Evolutionary conservation across 2,797 vertebrate genomes (phyloP).

Genomic region (Malurus splendens): DNA sequence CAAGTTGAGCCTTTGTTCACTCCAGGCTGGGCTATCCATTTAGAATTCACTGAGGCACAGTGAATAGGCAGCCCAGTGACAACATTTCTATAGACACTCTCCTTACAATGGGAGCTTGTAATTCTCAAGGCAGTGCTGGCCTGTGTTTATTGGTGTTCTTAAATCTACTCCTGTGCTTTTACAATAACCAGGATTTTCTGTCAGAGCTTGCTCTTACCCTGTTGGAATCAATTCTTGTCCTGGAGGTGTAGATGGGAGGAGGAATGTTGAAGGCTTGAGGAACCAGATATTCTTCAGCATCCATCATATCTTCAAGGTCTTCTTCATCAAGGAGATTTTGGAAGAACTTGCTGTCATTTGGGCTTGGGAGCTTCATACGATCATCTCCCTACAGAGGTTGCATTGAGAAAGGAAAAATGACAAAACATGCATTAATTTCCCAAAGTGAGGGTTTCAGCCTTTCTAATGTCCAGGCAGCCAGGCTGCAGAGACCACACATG

Average conservation of each 20-base stretch:
- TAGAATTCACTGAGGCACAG: neutral
- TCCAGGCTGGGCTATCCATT: neutral
- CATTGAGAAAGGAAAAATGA: neutral
- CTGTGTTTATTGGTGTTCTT: neutral
- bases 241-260: conserved; percentile 78
- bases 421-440: neutral
- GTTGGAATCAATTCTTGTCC: conserved; percentile 87
- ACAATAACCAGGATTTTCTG: neutral
- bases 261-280: conserved; percentile 87
- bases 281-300: conserved; percentile 94
- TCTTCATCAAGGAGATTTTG: conserved; percentile 95
- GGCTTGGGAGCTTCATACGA: conserved; percentile 94
- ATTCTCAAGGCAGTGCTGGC: neutral
- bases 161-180: neutral
- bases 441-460: neutral
- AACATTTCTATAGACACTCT: neutral
- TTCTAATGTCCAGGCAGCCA: neutral
- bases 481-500: neutral
- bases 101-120: neutral
- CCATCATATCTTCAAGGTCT: conserved; percentile 93
- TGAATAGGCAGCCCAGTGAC: neutral
- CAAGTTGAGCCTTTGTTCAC: neutral
- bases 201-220: conserved; percentile 76
- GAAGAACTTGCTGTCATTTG: conserved; percentile 96
- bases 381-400: conserved; percentile 84